Evolutionary conservation across 2,113 vertebrate species (phyloP), one percentile per base, ranked within the genome.

Genomic region (Oncorhynchus nerka): DNA sequence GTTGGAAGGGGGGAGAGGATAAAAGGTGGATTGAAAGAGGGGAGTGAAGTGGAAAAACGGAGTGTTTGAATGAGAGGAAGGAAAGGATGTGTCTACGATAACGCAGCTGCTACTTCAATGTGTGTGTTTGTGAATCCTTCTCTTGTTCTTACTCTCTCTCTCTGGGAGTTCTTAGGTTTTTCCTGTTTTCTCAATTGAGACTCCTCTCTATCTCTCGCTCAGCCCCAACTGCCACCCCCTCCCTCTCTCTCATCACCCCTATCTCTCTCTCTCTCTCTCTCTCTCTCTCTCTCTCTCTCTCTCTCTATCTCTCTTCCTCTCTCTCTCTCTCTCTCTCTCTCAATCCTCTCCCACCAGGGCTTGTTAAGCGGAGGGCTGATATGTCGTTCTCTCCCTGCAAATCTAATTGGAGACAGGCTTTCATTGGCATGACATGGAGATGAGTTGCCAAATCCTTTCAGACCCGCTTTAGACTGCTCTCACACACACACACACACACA

Each of bases 381-480:
- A 76, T 83, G 89, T 83, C 76, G 80, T 86, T 87, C 81, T 88
- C 83, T 85, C 85, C 84, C 80, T 85, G 87, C 84, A 88, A 88
- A 91, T 90, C 87, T 90, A 87, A 89, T 90, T 89, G 88, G 85
- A 88, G 89, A 89, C 85, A 82, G 85, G 86, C 86, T 90, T 89
- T 86, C 86, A 87, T 84, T 85, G 89, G 86, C 85, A 83, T 88
- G 89, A 89, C 89, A 88, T 88, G 86, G 86, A 86, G 85, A 90
- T 91, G 89, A 90, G 89, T 86, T 90, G 87, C 88, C 86, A 90
- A 89, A 90, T 90, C 87, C 85, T 87, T 81, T 87, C 83, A 87
- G 88, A 78, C 78, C 79, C 7, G 82, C 80, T 86, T 19, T 57
- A 84, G 82, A 82, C 80, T 19, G 5, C 1, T 1, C 51, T 19